Base-by-base conservation (phyloP, 2,113 vertebrate genomes). In the Grantiella picta region DNA sequence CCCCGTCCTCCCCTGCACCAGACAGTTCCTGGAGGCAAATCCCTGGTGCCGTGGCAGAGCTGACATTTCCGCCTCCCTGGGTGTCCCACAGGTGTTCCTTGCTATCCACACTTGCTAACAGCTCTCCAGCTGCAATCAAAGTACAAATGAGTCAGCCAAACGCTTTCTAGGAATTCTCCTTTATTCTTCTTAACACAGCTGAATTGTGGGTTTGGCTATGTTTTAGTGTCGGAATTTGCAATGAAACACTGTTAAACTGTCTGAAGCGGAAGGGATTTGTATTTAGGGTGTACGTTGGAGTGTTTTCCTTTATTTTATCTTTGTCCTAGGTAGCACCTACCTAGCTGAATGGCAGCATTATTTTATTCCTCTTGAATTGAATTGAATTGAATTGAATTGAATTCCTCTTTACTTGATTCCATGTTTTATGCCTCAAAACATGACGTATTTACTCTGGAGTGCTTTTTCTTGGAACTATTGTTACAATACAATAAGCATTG, bases 1-100 rank as follows among this genome's bases (percentile, higher is more conserved):
- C 7, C 22, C 19, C 35, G 17, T 38, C 19, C 29, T 36, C 33
- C 31, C 24, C 0, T 0, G 36, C 68, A 27, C 53, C 24, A 53
- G n/a, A 29, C 24, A 33, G 6, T 2, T 65, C 31, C 61, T 9
- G 1, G 3, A 36, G 44, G 59, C 38, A 24, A 2, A 1, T 53
- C 49, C 47, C 42, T 60, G 42, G 42, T 9, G 2, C 35, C 0
- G 0, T 1, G 4, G 36, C 57, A 36, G 20, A 68, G 71, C 49
- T 31, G 44, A 21, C 23, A 22, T 31, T 77, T 36, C 77, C 11
- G 29, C 49, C 25, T 29, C 36, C 28, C 40, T 31, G 47, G 49
- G 4, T 24, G 59, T 52, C 63, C 71, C 40, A 8, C 38, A 12
- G 29, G 40, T 13, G 14, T 8, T 33, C 53, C 4, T 8, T 35